Evolutionary conservation across 2,888 invertebrate genomes (phyloP).

Genomic region (Laothoe populi): DNA sequence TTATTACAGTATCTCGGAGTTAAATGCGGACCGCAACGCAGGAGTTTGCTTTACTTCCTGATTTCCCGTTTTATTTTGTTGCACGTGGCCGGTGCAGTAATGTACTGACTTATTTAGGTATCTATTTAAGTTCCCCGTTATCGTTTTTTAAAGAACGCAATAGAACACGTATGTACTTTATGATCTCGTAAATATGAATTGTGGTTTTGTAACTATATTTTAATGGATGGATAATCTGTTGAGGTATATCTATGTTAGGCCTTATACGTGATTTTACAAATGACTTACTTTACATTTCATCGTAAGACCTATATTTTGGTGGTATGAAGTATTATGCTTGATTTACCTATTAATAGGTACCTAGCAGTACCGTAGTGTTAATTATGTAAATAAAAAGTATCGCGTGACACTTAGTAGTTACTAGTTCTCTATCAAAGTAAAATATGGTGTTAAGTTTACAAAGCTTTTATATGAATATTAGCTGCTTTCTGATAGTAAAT

Average conservation of each 20-base stretch:
- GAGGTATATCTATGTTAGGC: not conserved
- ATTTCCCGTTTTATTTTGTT: slow-evolving; percentile 41
- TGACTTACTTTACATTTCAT: not conserved
- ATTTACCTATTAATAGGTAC: no score
- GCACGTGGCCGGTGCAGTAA: slow-evolving; percentile 33
- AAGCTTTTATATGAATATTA: no score
- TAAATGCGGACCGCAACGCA: slow-evolving; percentile 49
- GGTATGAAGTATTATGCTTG: no score
- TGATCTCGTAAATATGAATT: slow-evolving; percentile 9
- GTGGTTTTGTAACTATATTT: slow-evolving; percentile 11
- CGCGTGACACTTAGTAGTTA: no score
- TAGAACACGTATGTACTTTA: slow-evolving; percentile 7
- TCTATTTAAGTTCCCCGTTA: slow-evolving; percentile 7
- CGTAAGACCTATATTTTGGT: not conserved
- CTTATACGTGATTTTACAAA: slow-evolving; percentile 1
- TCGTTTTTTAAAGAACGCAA: slow-evolving; percentile 5
- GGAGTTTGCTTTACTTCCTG: slow-evolving; percentile 62
- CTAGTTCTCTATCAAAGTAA: no score
- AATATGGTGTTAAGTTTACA: no score
- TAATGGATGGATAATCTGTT: slow-evolving; percentile 5
- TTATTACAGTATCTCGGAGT: slow-evolving; percentile 47
- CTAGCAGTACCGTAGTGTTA: no score
- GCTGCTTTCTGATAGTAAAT: no score
- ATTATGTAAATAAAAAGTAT: no score
- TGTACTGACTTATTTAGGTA: slow-evolving; percentile 11